Conservation (phyloP, 1,140 invertebrate species). For the Diploscapter pachys region DNA sequence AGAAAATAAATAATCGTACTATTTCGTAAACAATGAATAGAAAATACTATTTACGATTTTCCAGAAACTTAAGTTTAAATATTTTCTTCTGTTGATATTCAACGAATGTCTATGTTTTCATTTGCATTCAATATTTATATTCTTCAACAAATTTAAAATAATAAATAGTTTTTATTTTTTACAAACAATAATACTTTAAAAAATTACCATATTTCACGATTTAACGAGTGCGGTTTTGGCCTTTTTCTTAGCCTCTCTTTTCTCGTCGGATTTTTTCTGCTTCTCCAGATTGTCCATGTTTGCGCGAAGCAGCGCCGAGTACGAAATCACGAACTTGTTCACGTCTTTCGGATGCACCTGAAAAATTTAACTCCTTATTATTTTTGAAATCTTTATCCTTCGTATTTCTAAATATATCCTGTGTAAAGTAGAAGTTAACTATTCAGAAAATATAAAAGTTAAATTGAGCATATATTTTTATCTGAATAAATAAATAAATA, state of each 20-base stretch:
- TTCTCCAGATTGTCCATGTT: slow-evolving; percentile 75
- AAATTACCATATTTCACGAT: background rate
- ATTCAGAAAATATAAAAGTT: slow-evolving; percentile 1
- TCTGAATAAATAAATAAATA: slow-evolving; percentile 4
- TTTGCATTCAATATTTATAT: background rate
- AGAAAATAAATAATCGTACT: background rate
- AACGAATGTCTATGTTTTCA: background rate
- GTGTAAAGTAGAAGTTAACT: background rate
- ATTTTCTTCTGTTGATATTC: background rate
- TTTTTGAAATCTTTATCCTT: slow-evolving; percentile 1
- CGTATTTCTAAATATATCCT: background rate
- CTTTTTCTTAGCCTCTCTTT: background rate
- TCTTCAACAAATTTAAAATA: background rate
- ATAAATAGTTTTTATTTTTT: background rate
- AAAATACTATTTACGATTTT: background rate
- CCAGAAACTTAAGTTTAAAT: background rate
- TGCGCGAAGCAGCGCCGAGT: slow-evolving; percentile 76
- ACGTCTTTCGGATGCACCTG: slow-evolving; percentile 75
- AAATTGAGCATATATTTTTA: slow-evolving; percentile 9
- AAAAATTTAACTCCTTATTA: slow-evolving; percentile 38
- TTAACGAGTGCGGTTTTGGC: background rate
- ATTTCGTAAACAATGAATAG: background rate
- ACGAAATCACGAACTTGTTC: slow-evolving; percentile 78
- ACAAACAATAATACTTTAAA: background rate
- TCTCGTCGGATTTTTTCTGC: background rate